Conservation (phyloP, 2,888 invertebrate species). For the Linnaemya vulpina region DNA sequence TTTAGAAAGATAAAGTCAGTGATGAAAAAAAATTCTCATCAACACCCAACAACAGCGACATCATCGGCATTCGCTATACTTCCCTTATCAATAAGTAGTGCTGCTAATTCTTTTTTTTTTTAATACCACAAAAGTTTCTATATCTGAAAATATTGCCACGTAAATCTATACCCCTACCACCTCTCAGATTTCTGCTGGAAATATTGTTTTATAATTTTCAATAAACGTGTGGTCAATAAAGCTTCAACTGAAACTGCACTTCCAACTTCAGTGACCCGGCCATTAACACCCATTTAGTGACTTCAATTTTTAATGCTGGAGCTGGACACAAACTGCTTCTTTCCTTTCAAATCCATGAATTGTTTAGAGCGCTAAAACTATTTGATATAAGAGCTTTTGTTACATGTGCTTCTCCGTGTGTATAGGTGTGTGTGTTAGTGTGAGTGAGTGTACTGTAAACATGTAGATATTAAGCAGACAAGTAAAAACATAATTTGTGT, state of each 20-base stretch:
- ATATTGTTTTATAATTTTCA: neutral
- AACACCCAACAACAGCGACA: too few relatives aligned
- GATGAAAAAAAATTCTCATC: too few relatives aligned
- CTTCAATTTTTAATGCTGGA: constrained; percentile 2
- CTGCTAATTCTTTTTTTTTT: too few relatives aligned
- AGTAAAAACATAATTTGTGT: constrained; percentile 27
- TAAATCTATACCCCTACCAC: too few relatives aligned
- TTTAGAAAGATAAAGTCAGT: too few relatives aligned
- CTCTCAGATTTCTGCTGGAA: too few relatives aligned
- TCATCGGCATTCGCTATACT: too few relatives aligned
- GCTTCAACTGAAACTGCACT: neutral
- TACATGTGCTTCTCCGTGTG: neutral
- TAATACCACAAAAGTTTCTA: too few relatives aligned
- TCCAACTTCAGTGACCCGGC: constrained; percentile 36
- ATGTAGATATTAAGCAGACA: neutral
- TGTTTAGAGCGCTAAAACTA: neutral
- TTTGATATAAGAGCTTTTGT: neutral
- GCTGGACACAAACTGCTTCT: neutral
- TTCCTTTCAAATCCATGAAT: constrained; percentile 26
- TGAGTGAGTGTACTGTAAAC: constrained; percentile 19
- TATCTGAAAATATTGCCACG: too few relatives aligned
- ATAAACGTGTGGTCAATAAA: neutral
- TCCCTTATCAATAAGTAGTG: too few relatives aligned
- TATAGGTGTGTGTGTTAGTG: neutral
- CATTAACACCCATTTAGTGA: constrained; percentile 53